phyloP scores from a whole-genome alignment of 2,113 vertebrate genomes.

The Lophochroa leadbeateri region DNA sequence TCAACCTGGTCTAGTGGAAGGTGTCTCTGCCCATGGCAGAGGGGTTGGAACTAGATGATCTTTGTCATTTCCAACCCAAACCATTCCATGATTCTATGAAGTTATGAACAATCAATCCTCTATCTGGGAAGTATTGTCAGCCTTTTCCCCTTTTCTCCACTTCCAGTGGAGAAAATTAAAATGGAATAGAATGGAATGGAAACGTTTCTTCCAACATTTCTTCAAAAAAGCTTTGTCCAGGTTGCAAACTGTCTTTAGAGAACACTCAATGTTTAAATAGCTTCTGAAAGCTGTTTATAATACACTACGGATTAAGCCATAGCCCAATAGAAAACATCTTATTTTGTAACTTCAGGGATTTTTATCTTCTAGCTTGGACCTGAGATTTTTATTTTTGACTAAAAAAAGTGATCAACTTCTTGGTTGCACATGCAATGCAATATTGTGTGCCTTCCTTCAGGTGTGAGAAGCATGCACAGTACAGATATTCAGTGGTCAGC shows the following conservation, averaged over 20 bases:
- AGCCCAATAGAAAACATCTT: not conserved
- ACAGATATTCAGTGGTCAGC: constrained; percentile 99
- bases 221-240: not conserved
- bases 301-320: not conserved
- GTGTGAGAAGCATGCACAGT: constrained; percentile 97
- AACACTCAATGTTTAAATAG: not conserved
- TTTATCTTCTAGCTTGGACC: not conserved
- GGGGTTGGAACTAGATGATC: not conserved
- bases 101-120: not conserved
- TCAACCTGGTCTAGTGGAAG: not conserved
- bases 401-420: not conserved
- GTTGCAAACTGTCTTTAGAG: not conserved
- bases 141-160: not conserved
- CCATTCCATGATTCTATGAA: not conserved
- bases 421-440: not conserved
- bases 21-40: not conserved
- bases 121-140: not conserved
- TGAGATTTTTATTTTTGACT: not conserved
- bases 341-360: not conserved
- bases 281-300: not conserved
- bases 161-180: not conserved
- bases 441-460: constrained; percentile 56
- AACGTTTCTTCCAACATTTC: not conserved
- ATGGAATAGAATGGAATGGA: too few relatives aligned
- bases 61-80: not conserved